Conservation (phyloP, 2,797 vertebrate genomes). For the Alauda arvensis region DNA sequence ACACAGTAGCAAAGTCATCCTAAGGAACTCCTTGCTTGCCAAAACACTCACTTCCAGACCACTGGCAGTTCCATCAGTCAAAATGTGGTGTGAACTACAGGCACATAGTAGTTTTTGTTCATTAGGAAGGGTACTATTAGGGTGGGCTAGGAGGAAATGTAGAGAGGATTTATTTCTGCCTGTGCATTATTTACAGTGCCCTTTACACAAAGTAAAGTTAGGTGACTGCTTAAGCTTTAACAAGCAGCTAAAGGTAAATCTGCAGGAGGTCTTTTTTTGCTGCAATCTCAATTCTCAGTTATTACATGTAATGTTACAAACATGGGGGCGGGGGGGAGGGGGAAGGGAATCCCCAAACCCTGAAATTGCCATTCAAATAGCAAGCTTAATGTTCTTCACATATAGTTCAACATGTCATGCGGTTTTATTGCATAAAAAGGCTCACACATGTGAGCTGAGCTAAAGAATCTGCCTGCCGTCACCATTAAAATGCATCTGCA, state of each 20-base stretch:
- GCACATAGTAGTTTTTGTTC: not conserved
- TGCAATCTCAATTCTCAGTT: slow-evolving; percentile 7
- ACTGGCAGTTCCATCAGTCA: not conserved
- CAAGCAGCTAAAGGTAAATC: slow-evolving; percentile 2
- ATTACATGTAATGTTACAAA: not conserved
- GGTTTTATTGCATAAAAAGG: not conserved
- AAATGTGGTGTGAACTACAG: not conserved
- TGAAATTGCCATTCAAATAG: not conserved
- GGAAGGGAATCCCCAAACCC: not conserved
- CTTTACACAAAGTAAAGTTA: slow-evolving; percentile 64
- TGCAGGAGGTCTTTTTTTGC: not conserved
- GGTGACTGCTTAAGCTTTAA: slow-evolving; percentile 29
- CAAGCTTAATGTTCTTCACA: not conserved
- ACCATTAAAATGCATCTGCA: not conserved
- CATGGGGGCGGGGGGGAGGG: no score
- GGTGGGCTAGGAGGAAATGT: not conserved
- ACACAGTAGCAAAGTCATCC: not conserved
- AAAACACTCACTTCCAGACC: not conserved
- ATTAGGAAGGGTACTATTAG: not conserved
- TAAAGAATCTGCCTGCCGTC: not conserved
- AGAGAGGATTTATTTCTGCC: slow-evolving; percentile 2
- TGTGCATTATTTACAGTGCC: slow-evolving; percentile 35
- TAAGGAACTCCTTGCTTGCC: not conserved
- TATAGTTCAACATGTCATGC: not conserved
- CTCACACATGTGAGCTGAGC: not conserved